Evolutionary conservation across 2,888 invertebrate species (phyloP).

Genomic region (Baccha elongata): DNA sequence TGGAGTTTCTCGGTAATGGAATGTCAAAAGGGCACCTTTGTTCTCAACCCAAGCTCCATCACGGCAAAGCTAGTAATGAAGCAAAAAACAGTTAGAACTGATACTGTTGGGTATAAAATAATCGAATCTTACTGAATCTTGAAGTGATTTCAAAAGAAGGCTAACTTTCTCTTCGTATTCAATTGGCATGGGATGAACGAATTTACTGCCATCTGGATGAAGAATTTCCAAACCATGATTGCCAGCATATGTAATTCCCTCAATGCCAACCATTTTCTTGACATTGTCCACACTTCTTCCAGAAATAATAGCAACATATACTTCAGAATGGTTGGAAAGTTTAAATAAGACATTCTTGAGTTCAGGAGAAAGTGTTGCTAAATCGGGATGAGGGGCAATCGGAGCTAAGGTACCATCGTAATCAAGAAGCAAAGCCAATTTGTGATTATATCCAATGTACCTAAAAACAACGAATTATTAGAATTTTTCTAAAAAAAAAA

Average conservation of each 20-base stretch:
- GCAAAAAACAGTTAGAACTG: neutral
- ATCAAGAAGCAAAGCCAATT: constrained; percentile 91
- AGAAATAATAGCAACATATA: constrained; percentile 93
- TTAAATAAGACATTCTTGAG: constrained; percentile 92
- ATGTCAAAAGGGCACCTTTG: constrained; percentile 92
- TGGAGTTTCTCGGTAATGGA: constrained; percentile 94
- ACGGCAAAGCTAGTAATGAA: constrained; percentile 88
- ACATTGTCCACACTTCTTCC: constrained; percentile 94
- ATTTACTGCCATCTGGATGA: constrained; percentile 94
- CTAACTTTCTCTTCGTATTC: constrained; percentile 92
- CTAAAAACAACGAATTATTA: no score
- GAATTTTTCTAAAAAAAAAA: neutral
- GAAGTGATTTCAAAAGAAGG: constrained; percentile 89
- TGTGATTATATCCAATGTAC: constrained; percentile 93
- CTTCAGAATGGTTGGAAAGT: constrained; percentile 92
- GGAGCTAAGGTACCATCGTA: constrained; percentile 95
- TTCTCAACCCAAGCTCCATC: constrained; percentile 97
- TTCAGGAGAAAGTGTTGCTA: constrained; percentile 92
- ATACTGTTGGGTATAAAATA: neutral
- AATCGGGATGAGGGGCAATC: constrained; percentile 94
- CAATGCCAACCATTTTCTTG: constrained; percentile 94
- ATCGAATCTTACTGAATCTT: constrained; percentile 86
- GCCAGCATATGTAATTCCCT: constrained; percentile 95
- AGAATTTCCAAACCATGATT: constrained; percentile 94
- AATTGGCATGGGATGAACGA: constrained; percentile 95